phyloP scores from a whole-genome alignment of 2,888 invertebrate species.

The Megastigmus dorsalis region DNA sequence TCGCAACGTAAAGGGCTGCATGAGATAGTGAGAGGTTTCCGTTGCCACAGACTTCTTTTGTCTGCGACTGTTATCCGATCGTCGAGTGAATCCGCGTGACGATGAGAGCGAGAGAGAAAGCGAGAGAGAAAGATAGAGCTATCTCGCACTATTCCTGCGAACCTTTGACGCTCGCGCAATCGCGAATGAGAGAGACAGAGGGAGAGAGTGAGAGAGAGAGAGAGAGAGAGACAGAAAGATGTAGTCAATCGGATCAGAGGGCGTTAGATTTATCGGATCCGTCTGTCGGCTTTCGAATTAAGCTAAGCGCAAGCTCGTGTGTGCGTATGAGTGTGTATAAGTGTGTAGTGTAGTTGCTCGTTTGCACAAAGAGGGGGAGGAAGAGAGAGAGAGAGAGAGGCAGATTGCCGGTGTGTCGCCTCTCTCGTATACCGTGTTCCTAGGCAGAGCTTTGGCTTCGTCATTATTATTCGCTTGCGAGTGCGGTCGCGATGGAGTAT shows the following conservation, averaged over 20 bases:
- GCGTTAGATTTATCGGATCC: constrained; percentile 26
- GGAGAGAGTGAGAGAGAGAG: background rate
- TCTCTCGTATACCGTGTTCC: too few relatives aligned
- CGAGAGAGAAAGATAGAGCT: background rate
- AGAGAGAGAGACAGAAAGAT: too few relatives aligned
- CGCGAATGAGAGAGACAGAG: background rate
- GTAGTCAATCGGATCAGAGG: background rate
- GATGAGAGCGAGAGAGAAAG: constrained; percentile 1
- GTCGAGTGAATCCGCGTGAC: constrained; percentile 16
- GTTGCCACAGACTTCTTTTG: constrained; percentile 17
- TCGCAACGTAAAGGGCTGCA: background rate
- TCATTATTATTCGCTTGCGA: too few relatives aligned
- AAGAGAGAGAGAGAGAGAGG: constrained; percentile 8
- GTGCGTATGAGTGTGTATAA: background rate
- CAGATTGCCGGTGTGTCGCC: too few relatives aligned
- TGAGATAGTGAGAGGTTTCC: background rate
- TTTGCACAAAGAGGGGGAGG: too few relatives aligned
- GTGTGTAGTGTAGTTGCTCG: too few relatives aligned
- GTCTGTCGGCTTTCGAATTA: constrained; percentile 32
- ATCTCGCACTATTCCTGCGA: too few relatives aligned
- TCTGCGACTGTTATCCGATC: constrained; percentile 39
- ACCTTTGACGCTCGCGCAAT: constrained; percentile 8
- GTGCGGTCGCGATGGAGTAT: too few relatives aligned
- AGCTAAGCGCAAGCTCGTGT: constrained; percentile 4
- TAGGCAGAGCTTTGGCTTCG: too few relatives aligned